A percentile compares a stretch with the other conserved stretches of the same genome.
Conservation (phyloP, 2,888 invertebrate species). For the Spisula subtruncata region DNA sequence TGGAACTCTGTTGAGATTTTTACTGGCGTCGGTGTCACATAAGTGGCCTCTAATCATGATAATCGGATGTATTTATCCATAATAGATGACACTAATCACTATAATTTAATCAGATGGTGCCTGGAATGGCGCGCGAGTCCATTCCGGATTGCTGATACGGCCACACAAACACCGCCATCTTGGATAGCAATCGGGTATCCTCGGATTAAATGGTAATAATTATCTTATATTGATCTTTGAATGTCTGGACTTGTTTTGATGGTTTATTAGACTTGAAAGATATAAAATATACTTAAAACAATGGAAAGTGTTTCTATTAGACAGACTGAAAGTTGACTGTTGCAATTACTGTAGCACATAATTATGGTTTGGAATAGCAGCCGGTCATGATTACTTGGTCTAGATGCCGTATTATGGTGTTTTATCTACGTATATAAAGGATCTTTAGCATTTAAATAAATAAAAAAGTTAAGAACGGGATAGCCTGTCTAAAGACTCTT, state of each 20-base stretch:
- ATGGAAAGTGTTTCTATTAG: neutral
- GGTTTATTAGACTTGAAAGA: neutral
- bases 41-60: neutral
- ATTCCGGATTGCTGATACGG: neutral
- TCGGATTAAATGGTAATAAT: neutral
- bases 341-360: too few relatives aligned
- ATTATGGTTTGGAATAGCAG: too few relatives aligned
- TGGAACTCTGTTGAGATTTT: slow-evolving; percentile 26
- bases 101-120: slow-evolving; percentile 8
- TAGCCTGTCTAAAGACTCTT: too few relatives aligned
- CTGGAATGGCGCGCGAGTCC: slow-evolving; percentile 18
- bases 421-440: too few relatives aligned
- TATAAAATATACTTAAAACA: neutral
- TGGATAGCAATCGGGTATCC: slow-evolving; percentile 17
- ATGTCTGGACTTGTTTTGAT: neutral
- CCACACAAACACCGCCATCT: neutral
- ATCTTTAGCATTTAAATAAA: too few relatives aligned
- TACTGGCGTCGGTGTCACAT: slow-evolving; percentile 27
- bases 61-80: slow-evolving; percentile 19
- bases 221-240: neutral
- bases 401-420: too few relatives aligned
- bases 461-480: too few relatives aligned
- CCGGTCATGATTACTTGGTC: too few relatives aligned
- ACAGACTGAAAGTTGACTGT: neutral
- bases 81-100: slow-evolving; percentile 24